Evolutionary conservation across 2,888 invertebrate species (phyloP).

Genomic region (Adineta ricciae): DNA sequence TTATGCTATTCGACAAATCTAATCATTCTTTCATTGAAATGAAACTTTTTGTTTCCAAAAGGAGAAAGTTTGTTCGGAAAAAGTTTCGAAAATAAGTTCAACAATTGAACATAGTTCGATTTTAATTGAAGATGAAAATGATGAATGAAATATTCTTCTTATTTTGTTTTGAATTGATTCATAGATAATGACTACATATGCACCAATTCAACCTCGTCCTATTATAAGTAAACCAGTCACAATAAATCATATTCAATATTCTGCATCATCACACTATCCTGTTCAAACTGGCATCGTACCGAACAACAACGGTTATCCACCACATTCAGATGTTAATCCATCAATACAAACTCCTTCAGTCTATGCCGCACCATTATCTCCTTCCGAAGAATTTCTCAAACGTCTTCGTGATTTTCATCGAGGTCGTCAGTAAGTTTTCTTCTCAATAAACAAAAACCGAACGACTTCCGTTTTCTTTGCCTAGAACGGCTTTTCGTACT

Average conservation of each 20-base stretch:
- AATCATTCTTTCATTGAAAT: background rate
- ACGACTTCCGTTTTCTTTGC: too few relatives aligned
- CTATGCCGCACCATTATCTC: background rate
- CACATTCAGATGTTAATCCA: background rate
- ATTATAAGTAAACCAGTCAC: background rate
- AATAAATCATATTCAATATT: background rate
- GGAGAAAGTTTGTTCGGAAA: too few relatives aligned
- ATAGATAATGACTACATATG: background rate
- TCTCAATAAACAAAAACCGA: too few relatives aligned
- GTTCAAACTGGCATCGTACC: background rate
- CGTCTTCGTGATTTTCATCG: slow-evolving; percentile 31
- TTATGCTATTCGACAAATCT: background rate
- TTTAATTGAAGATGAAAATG: too few relatives aligned
- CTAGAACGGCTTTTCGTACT: slow-evolving; percentile 15
- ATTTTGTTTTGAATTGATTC: background rate
- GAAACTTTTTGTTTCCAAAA: too few relatives aligned
- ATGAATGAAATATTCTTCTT: background rate
- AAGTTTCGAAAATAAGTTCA: too few relatives aligned
- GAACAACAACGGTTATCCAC: background rate
- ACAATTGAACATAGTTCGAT: too few relatives aligned
- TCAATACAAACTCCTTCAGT: background rate
- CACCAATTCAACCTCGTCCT: background rate
- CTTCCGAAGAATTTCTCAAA: slow-evolving; percentile 26
- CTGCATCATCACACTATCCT: background rate
- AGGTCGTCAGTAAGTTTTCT: slow-evolving; percentile 2